These are phyloP conservation scores for Phania funesta DNA, from an alignment of 2,888 invertebrate genomes.

Conservation along the genomic window DNA sequence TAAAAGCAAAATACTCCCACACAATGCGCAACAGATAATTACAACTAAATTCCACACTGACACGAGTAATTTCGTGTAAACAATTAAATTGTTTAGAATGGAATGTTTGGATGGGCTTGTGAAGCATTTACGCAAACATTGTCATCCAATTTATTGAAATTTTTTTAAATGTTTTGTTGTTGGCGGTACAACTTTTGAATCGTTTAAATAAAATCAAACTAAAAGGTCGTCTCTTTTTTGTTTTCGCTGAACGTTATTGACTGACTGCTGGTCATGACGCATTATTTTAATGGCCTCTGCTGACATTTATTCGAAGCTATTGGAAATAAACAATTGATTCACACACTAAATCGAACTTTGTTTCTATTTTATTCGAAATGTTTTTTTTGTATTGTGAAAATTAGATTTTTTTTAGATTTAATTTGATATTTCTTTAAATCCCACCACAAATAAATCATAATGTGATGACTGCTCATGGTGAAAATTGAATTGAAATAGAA, in stretches of 20 bases:
- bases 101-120: background rate
- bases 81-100: slow-evolving; percentile 29
- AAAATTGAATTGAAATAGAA: slow-evolving; percentile 49
- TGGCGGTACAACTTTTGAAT: slow-evolving; percentile 10
- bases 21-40: slow-evolving; percentile 15
- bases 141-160: slow-evolving; percentile 4
- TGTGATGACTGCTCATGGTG: slow-evolving; percentile 52
- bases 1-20: slow-evolving; percentile 21
- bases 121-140: background rate
- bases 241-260: background rate
- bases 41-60: slow-evolving; percentile 30
- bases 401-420: slow-evolving; percentile 30
- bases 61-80: slow-evolving; percentile 21
- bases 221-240: slow-evolving; percentile 26
- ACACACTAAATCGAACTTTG: background rate
- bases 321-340: slow-evolving; percentile 7
- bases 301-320: background rate
- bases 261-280: slow-evolving; percentile 15
- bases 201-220: slow-evolving; percentile 36
- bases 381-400: background rate
- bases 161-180: slow-evolving; percentile 2
- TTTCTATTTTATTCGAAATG: background rate
- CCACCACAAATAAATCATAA: slow-evolving; percentile 67
- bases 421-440: slow-evolving; percentile 32
- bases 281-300: slow-evolving; percentile 15